phyloP scores from a whole-genome alignment of 2,797 vertebrate species.

The Loris lydekkerianus region DNA sequence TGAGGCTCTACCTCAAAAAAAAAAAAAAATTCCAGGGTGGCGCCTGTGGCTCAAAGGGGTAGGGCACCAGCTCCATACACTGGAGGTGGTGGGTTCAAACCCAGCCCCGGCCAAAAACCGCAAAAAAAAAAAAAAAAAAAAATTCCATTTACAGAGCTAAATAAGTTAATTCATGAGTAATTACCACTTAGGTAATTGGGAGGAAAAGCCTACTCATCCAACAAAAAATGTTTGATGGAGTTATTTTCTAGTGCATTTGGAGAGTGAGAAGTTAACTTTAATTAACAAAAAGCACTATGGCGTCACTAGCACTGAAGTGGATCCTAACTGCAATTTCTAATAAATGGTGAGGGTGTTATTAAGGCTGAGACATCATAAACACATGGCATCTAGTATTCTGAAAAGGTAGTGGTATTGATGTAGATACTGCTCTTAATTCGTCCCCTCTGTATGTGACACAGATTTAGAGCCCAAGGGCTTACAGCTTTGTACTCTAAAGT shows the following conservation, averaged over 20 bases:
- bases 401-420: background rate
- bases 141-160: background rate
- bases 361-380: background rate
- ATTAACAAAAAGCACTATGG: background rate
- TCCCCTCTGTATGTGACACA: background rate
- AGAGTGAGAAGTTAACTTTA: background rate
- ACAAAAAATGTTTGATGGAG: background rate
- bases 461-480: background rate
- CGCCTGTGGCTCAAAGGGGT: no score
- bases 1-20: no score
- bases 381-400: background rate
- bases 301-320: background rate
- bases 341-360: background rate
- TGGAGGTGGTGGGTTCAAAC: no score
- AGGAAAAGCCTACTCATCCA: background rate
- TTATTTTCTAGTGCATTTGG: constrained; percentile 43
- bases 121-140: no score
- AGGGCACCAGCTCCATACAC: no score
- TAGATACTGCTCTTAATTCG: background rate
- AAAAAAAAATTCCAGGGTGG: no score
- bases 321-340: background rate
- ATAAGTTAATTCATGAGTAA: background rate
- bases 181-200: background rate
- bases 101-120: no score
- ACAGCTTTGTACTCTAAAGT: background rate